Evolutionary conservation across 1,140 invertebrate species (phyloP).

Genomic region (Neodiprion lecontei): DNA sequence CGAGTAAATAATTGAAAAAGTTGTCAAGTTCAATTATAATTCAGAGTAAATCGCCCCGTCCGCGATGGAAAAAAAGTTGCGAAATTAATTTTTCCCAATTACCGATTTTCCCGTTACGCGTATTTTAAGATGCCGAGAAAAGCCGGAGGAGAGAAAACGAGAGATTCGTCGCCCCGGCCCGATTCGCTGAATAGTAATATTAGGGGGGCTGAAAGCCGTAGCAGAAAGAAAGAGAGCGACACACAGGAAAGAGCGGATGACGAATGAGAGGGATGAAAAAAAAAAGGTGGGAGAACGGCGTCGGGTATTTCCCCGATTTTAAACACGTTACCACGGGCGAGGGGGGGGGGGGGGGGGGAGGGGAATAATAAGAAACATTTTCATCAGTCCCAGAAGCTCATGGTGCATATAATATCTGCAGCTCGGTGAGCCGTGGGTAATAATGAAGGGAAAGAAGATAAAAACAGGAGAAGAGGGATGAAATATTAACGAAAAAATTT

Average conservation of each 20-base stretch:
- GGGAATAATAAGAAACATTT: constrained; percentile 16
- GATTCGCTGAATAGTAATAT: background rate
- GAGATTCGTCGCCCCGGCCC: background rate
- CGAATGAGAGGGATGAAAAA: background rate
- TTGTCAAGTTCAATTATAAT: background rate
- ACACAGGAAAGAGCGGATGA: background rate
- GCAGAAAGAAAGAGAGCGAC: background rate
- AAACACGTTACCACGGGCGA: background rate
- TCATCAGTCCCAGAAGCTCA: constrained; percentile 21
- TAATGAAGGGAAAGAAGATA: constrained; percentile 18
- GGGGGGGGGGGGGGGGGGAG: constrained; percentile 9
- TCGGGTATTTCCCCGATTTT: too few relatives aligned
- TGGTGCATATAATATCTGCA: background rate
- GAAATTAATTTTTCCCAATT: background rate
- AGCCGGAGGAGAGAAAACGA: background rate
- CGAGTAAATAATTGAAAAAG: too few relatives aligned
- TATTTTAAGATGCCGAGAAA: background rate
- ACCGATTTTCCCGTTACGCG: background rate
- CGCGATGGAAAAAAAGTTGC: background rate
- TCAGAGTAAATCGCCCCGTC: background rate
- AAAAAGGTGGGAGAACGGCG: background rate
- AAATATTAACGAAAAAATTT: constrained; percentile 10
- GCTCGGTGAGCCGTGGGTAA: constrained; percentile 22
- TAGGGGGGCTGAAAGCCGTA: background rate
- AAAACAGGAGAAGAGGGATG: constrained; percentile 2